These are phyloP conservation scores for Leptinotarsa texana DNA, from an alignment of 1,140 invertebrate species.

Conservation along the genomic window DNA sequence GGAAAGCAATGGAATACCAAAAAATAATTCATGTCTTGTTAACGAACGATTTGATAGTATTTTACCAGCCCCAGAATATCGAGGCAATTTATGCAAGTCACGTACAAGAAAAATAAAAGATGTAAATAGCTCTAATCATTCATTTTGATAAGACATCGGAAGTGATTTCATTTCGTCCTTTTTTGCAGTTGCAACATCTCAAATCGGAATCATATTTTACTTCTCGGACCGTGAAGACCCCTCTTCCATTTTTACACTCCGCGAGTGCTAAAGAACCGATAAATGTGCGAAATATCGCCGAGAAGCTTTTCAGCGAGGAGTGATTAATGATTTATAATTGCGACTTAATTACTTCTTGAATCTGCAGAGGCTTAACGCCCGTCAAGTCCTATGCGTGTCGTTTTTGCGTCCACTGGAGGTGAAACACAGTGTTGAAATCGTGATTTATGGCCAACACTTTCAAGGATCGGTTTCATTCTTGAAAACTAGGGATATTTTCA, in stretches of 20 bases:
- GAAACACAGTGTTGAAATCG: not conserved
- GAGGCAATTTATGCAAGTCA: no score
- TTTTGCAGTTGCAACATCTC: not conserved
- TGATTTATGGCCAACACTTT: not conserved
- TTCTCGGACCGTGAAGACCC: not conserved
- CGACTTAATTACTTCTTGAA: not conserved
- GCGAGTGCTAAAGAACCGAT: slow-evolving; percentile 5
- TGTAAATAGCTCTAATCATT: no score
- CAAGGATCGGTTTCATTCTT: no score
- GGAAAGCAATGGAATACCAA: no score
- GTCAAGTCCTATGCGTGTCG: not conserved
- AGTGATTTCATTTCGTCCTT: no score
- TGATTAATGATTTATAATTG: slow-evolving; percentile 9
- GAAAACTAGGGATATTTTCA: no score
- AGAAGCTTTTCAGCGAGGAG: not conserved
- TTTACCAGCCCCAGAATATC: no score
- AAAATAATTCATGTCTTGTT: no score
- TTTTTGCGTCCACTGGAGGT: not conserved
- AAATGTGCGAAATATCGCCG: slow-evolving; percentile 5
- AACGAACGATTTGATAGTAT: no score
- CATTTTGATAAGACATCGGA: no score
- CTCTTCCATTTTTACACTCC: not conserved
- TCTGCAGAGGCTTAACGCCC: not conserved
- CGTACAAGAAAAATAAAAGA: no score
- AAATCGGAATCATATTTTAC: not conserved